Percentiles rank a stretch among this genome's conserved stretches.
Conservation (phyloP, 2,888 invertebrate genomes). For the Diploptera punctata region DNA sequence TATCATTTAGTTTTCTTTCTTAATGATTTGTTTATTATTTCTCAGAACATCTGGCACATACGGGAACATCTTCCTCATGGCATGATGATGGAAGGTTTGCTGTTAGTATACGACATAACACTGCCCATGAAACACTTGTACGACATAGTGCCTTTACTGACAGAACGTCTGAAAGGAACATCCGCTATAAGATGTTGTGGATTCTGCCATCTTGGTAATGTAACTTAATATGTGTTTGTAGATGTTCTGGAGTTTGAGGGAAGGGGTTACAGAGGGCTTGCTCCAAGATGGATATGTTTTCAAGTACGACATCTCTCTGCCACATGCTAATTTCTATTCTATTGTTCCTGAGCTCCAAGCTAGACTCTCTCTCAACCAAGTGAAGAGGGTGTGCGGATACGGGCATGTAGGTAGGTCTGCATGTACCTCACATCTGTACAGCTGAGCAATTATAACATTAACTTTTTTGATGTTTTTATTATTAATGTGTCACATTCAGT, state of each 20-base stretch:
- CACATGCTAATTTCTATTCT: conserved; percentile 81
- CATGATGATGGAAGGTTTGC: conserved; percentile 80
- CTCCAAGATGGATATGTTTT: conserved; percentile 86
- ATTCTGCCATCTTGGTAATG: conserved; percentile 91
- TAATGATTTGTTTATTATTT: too few relatives aligned
- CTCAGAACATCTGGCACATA: conserved; percentile 80
- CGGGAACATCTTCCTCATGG: conserved; percentile 86
- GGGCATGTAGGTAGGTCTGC: conserved; percentile 87
- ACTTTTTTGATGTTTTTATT: too few relatives aligned
- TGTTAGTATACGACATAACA: conserved; percentile 96
- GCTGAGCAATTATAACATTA: too few relatives aligned
- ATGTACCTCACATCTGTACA: too few relatives aligned
- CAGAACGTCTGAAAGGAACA: conserved; percentile 66
- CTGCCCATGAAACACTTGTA: conserved; percentile 86
- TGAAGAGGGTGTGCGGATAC: conserved; percentile 78
- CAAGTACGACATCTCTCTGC: conserved; percentile 95
- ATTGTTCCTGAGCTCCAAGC: conserved; percentile 75
- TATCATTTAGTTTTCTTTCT: too few relatives aligned
- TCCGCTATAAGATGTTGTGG: conserved; percentile 72
- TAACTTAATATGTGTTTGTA: conserved; percentile 50
- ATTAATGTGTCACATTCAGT: too few relatives aligned
- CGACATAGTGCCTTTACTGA: conserved; percentile 76
- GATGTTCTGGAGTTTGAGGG: conserved; percentile 87
- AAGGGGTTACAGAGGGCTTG: conserved; percentile 80
- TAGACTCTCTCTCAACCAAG: conserved; percentile 65